These are phyloP conservation scores for Vidua macroura DNA, from an alignment of 2,113 vertebrate species.

Conservation along the genomic window DNA sequence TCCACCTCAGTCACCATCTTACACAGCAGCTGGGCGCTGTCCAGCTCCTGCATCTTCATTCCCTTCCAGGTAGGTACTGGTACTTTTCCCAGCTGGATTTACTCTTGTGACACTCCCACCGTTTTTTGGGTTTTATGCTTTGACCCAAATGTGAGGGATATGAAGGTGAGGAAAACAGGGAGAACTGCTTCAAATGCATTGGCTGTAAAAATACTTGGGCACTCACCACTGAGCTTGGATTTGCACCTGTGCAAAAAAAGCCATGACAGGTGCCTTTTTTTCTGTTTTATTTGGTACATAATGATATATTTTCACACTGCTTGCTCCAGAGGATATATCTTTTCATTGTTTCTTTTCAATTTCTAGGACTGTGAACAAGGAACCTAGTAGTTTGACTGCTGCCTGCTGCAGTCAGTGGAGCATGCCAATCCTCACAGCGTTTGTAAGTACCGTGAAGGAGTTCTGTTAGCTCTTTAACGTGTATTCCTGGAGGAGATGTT, in stretches of 20 bases:
- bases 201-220: not conserved
- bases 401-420: not conserved
- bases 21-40: accelerated
- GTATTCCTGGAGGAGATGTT: constrained; percentile 32
- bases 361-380: not conserved
- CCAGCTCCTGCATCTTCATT: accelerated
- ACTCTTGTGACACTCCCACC: accelerated
- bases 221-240: not conserved
- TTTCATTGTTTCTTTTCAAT: not conserved
- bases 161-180: accelerated
- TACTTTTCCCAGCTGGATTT: not conserved
- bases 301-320: not conserved
- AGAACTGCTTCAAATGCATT: not conserved
- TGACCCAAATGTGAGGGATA: not conserved
- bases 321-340: not conserved
- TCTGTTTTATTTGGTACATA: not conserved
- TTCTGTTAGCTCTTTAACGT: not conserved
- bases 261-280: accelerated
- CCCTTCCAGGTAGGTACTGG: not conserved
- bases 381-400: not conserved
- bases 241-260: not conserved
- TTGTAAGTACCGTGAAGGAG: not conserved
- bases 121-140: not conserved
- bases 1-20: not conserved
- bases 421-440: not conserved